These are phyloP conservation scores for Ligdia adustata DNA, from an alignment of 2,888 invertebrate species.

Conservation along the genomic window DNA sequence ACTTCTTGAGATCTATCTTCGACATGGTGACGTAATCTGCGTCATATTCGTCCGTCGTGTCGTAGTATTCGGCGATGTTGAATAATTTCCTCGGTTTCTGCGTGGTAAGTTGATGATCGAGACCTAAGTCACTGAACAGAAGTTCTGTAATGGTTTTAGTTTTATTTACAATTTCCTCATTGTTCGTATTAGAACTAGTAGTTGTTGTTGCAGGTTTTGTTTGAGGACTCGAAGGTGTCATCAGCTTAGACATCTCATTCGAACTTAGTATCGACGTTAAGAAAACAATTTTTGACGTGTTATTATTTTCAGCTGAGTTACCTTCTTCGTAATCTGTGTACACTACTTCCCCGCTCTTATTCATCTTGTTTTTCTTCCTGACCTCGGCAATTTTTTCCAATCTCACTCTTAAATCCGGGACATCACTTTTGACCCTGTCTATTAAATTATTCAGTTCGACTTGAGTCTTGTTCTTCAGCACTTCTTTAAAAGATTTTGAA, in stretches of 20 bases:
- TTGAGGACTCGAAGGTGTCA: slow-evolving; percentile 4
- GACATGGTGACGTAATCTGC: slow-evolving; percentile 62
- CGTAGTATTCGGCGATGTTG: slow-evolving; percentile 62
- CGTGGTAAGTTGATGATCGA: slow-evolving; percentile 38
- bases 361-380: slow-evolving; percentile 66
- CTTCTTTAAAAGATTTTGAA: slow-evolving; percentile 73
- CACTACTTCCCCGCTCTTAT: slow-evolving; percentile 59
- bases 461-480: slow-evolving; percentile 75
- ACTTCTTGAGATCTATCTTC: slow-evolving; percentile 67
- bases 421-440: slow-evolving; percentile 56
- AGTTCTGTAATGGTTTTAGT: slow-evolving; percentile 7
- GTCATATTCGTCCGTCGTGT: slow-evolving; percentile 64
- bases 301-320: slow-evolving; percentile 49
- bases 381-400: slow-evolving; percentile 73
- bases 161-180: slow-evolving; percentile 25
- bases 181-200: slow-evolving; percentile 12
- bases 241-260: slow-evolving; percentile 12
- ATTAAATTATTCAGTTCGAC: slow-evolving; percentile 56
- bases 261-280: slow-evolving; percentile 9
- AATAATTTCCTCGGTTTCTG: slow-evolving; percentile 50
- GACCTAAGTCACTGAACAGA: slow-evolving; percentile 29
- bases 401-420: slow-evolving; percentile 64
- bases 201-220: slow-evolving; percentile 9
- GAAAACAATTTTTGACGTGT: slow-evolving; percentile 18
- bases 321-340: slow-evolving; percentile 69